Evolutionary conservation across 2,797 vertebrate genomes (phyloP), one percentile per base, ranked within the genome.

Genomic region (Parauchenoglanis ngamensis): DNA sequence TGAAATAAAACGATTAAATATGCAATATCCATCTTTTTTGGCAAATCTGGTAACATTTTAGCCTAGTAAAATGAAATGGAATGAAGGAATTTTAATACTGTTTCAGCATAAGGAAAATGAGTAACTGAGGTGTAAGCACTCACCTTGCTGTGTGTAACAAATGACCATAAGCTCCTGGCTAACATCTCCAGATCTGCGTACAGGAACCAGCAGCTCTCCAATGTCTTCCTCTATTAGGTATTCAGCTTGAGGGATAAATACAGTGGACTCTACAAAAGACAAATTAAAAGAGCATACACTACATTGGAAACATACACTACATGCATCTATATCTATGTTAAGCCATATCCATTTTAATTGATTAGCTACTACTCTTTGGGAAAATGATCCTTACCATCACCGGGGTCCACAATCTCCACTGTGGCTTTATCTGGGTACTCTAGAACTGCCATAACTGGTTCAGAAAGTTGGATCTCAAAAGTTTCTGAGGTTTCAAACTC

Each of bases 371-470:
- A 65, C 0, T 25, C 68, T 21, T 7, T n/a, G 12, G 25, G 10
- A 73, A 72, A 44, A 57, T 4, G 0, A 40, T 88, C 54, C 89
- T 4, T 93, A 98, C 97, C 96, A 91, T 98, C 97, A 86, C 94
- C 96, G 61, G 97, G 96, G 93, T 98, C 97, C 82, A 97, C 93
- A 25, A 97, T 97, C 93, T 97, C 97, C 85, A 97, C 94, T 0
- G 91, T 95, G 79, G 97, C 95, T 0, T 72, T 82, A 82, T 96
- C 93, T 0, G 97, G 96, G 89, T 94, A 95, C 93, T 97, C 97
- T 88, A 98, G 92, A 52, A 95, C 95, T 8, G 96, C 96, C 96
- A 96, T 97, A 86, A 97, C 94, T 0, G 96, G 96, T 85, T 97
- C 96, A 2, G 94, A 96, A 63, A 98, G 94, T 89, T 97, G 90